These are phyloP conservation scores for Brachyrhaphis roseni DNA, from an alignment of 2,797 vertebrate genomes.

Conservation along the genomic window DNA sequence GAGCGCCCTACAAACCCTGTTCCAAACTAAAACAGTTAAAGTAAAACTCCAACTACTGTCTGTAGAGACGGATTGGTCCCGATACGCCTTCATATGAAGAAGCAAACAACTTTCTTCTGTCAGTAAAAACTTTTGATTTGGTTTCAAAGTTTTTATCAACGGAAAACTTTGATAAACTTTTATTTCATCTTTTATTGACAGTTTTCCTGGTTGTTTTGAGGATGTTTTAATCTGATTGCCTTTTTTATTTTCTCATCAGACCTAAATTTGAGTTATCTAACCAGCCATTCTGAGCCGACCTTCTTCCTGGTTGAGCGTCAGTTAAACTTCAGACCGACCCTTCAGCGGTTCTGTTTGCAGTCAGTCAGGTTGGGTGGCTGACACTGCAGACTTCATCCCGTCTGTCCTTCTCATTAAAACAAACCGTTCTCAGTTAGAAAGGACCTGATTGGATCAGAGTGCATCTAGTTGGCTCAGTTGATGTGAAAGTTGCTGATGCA, in stretches of 20 bases:
- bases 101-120: conserved; percentile 23
- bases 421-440: conserved; percentile 30
- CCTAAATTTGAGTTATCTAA: not conserved
- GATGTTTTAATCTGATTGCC: not conserved
- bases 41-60: not conserved
- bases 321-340: not conserved
- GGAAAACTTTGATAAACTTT: no score
- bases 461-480: conserved; percentile 26
- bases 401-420: conserved; percentile 68
- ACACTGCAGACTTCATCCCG: conserved; percentile 12
- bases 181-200: no score
- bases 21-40: conserved; percentile 31
- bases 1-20: conserved; percentile 64
- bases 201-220: not conserved
- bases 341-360: not conserved
- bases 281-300: not conserved
- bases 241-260: not conserved
- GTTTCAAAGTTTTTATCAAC: conserved; percentile 31
- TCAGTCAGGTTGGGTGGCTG: not conserved
- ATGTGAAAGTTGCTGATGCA: conserved; percentile 32
- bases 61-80: not conserved
- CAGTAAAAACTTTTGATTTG: conserved; percentile 31
- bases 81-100: not conserved
- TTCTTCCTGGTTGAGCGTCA: not conserved
- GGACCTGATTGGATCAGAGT: conserved; percentile 25